Evolutionary conservation across 2,888 invertebrate genomes (phyloP), one percentile per base, ranked within the genome.

Genomic region (Ryuthela nishihirai): DNA sequence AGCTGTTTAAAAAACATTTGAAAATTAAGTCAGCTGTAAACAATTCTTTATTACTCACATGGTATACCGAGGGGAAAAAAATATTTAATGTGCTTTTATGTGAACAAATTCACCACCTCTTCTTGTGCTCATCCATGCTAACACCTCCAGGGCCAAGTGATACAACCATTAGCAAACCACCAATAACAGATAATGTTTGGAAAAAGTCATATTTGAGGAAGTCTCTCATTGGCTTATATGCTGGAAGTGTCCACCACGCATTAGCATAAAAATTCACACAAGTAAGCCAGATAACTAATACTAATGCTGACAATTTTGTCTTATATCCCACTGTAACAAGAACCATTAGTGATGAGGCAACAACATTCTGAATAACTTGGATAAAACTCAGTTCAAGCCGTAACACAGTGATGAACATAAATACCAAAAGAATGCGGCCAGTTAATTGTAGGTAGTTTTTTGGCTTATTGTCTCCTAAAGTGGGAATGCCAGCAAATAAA

Each of bases 131-230:
- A 76, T 99, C 99, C 92, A 99, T 95, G 64, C 97, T 97, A 35
- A 97, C 95, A 53, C 94, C 95, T 59, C 99, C 99, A 34, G 99
- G 99, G 29, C 99, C 99, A 64, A 98, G 81, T 64, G 91, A 91
- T 10, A 99, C 98, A 68, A 99, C 95, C 87, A 99, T 91, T 54
- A 99, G 80, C 21, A 99, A 84, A 46, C 98, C 99, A 64, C 99
- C 99, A 72, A 99, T 87, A 64, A 99, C 99, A 38, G 98, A 98
- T 71, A 98, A 80, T 36, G 99, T 99, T 89, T 99, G 84, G 59
- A 88, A 88, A 82, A 99, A 99, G 78, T 99, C 99, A 74, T 99
- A 99, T 81, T 99, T 99, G 68, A 99, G 85, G 80, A 99, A 99
- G 79, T 99, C 99, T 75, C 99, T 82, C 69, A 98, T 85, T 49